Evolutionary conservation across 2,113 vertebrate genomes (phyloP), one percentile per base, ranked within the genome.

Genomic region (Pituophis catenifer): DNA sequence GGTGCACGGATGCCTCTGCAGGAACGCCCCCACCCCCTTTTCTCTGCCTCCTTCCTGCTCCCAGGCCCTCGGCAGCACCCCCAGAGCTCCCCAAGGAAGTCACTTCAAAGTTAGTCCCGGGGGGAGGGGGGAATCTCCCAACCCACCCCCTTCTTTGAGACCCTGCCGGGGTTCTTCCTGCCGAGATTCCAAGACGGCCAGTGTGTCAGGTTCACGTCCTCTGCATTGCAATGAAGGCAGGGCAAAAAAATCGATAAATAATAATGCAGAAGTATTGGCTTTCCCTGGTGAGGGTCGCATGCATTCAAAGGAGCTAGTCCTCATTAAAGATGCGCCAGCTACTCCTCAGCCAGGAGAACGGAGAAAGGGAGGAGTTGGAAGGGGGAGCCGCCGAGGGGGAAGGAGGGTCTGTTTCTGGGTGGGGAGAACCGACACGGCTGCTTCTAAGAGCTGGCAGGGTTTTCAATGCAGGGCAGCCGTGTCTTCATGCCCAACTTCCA

Each of bases 361-460:
- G 29, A 88, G 58, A 24, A 8, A 11, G 38, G 15, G 26, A 24
- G 21, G 3, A 12, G 52, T 23, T 0, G 3, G 33, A 12, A 4
- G 38, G 1, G 11, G 29, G 0, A 3, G 9, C 5, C 8, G 21
- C 17, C 1, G 7, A 3, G 15, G 7, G 8, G 1, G 44, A 2
- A 55, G 54, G 29, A 17, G 13, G 58, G 7, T n/a, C 26, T 65
- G 26, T 65, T 65, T 65, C 26, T 65, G 26, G 62, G 62, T n/a
- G 62, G 29, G 62, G 62, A 70, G 12, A n/a, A 12, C 65, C 29
- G 11, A 15, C 62, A 70, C 0, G 65, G 65, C 13, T 70, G 29
- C 65, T 70, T 70, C n/a, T 15, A 75, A 75, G 2, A 17, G n/a
- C 65, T 75, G n/a, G 65, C 29, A 17, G 29, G n/a, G 5, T 33